These are phyloP conservation scores for Stomatorhinus ivindoensis DNA, from an alignment of 2,113 vertebrate species.

Conservation along the genomic window DNA sequence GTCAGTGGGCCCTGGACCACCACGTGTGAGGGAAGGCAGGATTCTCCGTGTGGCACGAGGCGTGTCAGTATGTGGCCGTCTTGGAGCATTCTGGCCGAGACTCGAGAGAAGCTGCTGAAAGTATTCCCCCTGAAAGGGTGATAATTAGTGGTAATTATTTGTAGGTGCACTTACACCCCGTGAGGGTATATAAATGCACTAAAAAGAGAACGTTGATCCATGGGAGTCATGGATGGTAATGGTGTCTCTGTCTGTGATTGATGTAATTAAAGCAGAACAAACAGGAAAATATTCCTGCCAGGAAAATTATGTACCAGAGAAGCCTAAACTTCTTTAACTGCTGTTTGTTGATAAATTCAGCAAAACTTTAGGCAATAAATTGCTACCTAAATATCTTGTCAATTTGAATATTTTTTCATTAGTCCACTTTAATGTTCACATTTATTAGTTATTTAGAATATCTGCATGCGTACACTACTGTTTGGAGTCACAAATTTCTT, in stretches of 20 bases:
- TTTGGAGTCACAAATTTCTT: too few species aligned
- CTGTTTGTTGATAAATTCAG: background rate
- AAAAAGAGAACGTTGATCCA: background rate
- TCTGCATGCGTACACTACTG: background rate
- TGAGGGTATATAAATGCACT: background rate
- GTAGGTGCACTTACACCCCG: background rate
- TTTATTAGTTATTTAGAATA: background rate
- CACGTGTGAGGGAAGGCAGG: background rate
- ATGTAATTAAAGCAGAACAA: background rate
- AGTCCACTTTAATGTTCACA: background rate
- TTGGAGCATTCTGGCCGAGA: background rate
- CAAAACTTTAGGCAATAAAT: background rate
- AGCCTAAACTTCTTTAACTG: background rate
- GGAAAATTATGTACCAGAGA: background rate
- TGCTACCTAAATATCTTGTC: background rate
- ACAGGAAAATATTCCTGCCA: background rate
- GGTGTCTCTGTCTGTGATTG: background rate
- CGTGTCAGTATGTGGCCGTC: background rate
- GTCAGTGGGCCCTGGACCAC: background rate
- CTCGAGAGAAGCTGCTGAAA: background rate
- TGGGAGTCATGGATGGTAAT: background rate
- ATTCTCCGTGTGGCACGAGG: background rate
- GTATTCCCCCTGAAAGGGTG: background rate
- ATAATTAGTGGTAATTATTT: background rate
- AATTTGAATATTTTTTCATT: background rate